A percentile compares a stretch with the other conserved stretches of the same genome.
phyloP scores from a whole-genome alignment of 2,797 vertebrate species.

The Erethizon dorsatum region DNA sequence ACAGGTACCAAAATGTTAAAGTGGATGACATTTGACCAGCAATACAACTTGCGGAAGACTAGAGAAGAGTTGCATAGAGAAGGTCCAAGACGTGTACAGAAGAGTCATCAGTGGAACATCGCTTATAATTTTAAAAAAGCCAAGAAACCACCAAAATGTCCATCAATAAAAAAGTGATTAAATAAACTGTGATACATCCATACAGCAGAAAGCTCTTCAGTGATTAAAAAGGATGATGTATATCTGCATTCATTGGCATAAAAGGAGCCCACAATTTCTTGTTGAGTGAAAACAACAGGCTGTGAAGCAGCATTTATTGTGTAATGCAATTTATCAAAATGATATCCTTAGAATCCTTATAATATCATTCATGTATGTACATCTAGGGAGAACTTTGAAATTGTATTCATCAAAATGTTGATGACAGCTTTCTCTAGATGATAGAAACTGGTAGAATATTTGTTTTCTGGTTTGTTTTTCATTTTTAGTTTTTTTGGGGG shows the following conservation, averaged over 20 bases:
- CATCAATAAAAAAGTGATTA: constrained; percentile 46
- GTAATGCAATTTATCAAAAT: constrained; percentile 64
- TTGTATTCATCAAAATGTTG: not conserved
- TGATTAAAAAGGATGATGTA: constrained; percentile 66
- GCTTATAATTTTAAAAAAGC: not conserved
- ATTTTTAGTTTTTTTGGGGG: not conserved
- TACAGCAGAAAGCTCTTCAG: not conserved
- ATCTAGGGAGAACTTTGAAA: constrained; percentile 45
- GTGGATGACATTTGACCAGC: not conserved
- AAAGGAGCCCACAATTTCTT: constrained; percentile 53
- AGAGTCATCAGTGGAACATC: not conserved
- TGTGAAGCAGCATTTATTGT: constrained; percentile 6
- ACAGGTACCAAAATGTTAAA: not conserved
- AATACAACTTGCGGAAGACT: not conserved
- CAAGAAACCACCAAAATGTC: not conserved
- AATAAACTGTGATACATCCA: not conserved
- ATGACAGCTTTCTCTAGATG: constrained; percentile 10
- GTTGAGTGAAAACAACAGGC: constrained; percentile 29
- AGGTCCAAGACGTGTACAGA: fast-evolving
- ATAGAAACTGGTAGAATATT: not conserved
- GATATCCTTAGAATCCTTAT: constrained; percentile 58
- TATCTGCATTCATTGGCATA: not conserved
- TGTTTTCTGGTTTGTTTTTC: not conserved
- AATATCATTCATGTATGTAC: not conserved
- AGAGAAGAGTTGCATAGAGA: not conserved